Conservation (phyloP, 23 tunicate genomes). For the Phallusia fumigata region DNA sequence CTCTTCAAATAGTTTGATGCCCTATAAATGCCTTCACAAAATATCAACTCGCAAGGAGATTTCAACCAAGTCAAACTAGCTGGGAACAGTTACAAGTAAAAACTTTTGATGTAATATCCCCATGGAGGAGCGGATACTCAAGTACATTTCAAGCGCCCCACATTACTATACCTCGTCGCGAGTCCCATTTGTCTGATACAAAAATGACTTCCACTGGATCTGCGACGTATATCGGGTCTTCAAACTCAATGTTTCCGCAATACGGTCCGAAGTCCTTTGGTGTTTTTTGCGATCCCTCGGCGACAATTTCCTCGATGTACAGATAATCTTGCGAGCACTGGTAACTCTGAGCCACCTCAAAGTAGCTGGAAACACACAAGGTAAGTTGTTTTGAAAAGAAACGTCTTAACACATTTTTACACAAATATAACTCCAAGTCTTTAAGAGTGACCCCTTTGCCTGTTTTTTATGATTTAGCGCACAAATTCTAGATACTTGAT, state of each 20-base stretch:
- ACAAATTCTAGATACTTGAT: not conserved
- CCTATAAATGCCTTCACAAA: too few species aligned
- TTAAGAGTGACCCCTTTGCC: not conserved
- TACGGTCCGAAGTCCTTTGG: not conserved
- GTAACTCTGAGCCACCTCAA: not conserved
- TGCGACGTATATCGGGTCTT: not conserved
- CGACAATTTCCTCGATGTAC: not conserved
- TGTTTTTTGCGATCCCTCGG: not conserved
- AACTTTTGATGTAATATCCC: too few species aligned
- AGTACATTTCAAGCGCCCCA: too few species aligned
- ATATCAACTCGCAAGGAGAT: too few species aligned
- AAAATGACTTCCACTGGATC: not conserved
- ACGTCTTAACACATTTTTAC: not conserved
- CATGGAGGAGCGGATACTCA: too few species aligned
- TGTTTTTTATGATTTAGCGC: not conserved
- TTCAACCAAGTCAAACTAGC: too few species aligned
- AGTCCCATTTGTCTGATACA: not conserved
- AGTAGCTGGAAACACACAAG: not conserved
- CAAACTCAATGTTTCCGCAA: not conserved
- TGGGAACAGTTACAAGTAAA: too few species aligned
- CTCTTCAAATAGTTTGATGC: too few species aligned
- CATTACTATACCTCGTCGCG: not conserved
- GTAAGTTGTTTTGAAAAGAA: not conserved
- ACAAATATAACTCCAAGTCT: not conserved
- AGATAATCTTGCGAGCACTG: slow-evolving; percentile 2